Evolutionary conservation across 2,113 vertebrate species (phyloP), one percentile per base, ranked within the genome.

Genomic region (Thamnaconus septentrionalis): DNA sequence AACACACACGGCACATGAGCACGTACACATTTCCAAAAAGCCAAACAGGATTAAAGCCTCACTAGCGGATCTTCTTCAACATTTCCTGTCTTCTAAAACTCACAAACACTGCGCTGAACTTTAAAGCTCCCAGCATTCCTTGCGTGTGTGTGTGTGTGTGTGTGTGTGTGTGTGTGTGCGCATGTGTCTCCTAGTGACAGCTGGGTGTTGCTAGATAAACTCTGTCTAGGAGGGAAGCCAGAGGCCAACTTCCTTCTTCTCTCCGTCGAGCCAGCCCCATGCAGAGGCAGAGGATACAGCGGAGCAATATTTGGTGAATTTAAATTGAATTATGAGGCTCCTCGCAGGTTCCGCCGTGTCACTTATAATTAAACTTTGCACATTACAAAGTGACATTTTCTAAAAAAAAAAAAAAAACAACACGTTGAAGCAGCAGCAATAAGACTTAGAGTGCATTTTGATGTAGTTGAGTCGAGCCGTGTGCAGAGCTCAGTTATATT

Each of bases 161-260:
- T 53, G 44, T 56, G 63, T 31, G 44, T 56, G 50, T 47, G 11
- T 53, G 66, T 50, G 39, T 41, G 52, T 41, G 18, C 43, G 52
- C 46, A 57, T 53, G 61, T 43, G 69, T 69, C 3, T 57, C 5
- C 1, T 7, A 51, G 70, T 50, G 74, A 78, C 74, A 76, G 69
- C 75, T 81, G 76, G 61, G 56, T 81, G 47, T 71, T 73, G 66
- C 57, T 56, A 78, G 77, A 82, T 85, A 81, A 77, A 83, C 66
- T 79, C 53, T 67, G 73, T 70, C 61, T 75, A 55, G 66, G 54
- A 74, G 78, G 69, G 0, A 56, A 73, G 80, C 80, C 75, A 81
- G 48, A 60, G 73, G 78, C 72, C 45, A 61, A n/a, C 53, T 64
- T 78, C 49, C 58, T 52, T 71, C 61, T 65, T 53, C 61, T 51